A percentile compares a stretch with the other conserved stretches of the same genome.
Evolutionary conservation across 2,797 vertebrate genomes (phyloP).

Genomic region (Cryptoblepharus egeriae): DNA sequence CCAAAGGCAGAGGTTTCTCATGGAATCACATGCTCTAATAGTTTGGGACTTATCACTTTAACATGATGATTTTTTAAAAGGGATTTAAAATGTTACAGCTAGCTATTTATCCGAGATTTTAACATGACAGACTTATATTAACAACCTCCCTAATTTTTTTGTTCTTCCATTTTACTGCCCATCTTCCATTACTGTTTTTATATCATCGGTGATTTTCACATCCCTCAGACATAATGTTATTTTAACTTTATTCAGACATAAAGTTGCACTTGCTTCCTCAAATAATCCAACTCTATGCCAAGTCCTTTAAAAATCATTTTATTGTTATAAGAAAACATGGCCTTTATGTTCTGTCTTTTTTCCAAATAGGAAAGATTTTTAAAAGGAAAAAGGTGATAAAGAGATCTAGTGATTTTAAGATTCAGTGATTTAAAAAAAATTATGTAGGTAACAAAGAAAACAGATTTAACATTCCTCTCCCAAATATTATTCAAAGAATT

Average conservation of each 20-base stretch:
- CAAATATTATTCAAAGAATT: not conserved
- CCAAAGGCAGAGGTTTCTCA: conserved; percentile 30
- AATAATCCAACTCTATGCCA: not conserved
- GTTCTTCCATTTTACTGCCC: not conserved
- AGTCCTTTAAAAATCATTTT: not conserved
- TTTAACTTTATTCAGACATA: too few species aligned
- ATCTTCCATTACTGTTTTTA: not conserved
- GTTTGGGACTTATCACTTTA: conserved; percentile 25
- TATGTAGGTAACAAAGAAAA: too few species aligned
- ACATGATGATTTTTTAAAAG: conserved; percentile 13
- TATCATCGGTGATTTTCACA: not conserved
- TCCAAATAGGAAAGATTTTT: not conserved
- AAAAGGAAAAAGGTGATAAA: not conserved
- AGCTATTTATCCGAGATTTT: not conserved
- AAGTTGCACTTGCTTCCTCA: not conserved
- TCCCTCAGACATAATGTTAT: not conserved
- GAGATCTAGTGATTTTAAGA: not conserved
- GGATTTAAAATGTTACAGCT: conserved; percentile 11
- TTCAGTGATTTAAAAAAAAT: too few species aligned
- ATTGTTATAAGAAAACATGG: not conserved
- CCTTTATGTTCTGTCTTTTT: too few species aligned
- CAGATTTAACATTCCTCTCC: not conserved
- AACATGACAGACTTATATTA: not conserved
- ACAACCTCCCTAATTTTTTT: not conserved
- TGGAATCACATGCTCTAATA: conserved; percentile 9